Conservation (phyloP, 2,113 vertebrate genomes). For the Propithecus coquereli region DNA sequence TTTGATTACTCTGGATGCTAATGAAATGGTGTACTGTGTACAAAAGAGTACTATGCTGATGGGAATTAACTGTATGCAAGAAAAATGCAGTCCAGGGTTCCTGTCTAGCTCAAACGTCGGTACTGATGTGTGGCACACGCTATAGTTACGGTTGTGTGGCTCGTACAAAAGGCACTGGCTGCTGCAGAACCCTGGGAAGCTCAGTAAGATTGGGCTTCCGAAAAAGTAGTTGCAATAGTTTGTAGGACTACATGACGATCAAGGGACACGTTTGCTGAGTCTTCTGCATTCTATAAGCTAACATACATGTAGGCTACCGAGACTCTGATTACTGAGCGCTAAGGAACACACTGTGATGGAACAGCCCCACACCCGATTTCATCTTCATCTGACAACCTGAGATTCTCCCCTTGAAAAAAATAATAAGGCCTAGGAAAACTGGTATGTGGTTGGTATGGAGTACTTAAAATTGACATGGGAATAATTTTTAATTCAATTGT, state of each 20-base stretch:
- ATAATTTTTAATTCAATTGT: background rate
- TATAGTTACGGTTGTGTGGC: too few relatives aligned
- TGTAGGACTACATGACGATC: background rate
- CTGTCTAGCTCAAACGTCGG: background rate
- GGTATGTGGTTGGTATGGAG: conserved; percentile 22
- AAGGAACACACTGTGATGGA: background rate
- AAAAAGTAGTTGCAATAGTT: background rate
- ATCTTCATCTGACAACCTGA: background rate
- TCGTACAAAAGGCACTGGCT: background rate
- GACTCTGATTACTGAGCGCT: background rate
- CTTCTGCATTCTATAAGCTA: background rate
- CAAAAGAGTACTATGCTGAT: background rate
- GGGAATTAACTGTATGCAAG: background rate
- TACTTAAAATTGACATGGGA: conserved; percentile 16
- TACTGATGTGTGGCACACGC: background rate
- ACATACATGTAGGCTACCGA: fast-evolving
- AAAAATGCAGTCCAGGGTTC: background rate
- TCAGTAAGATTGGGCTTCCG: background rate
- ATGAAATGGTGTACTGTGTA: background rate
- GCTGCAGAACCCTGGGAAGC: background rate
- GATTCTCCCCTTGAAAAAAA: background rate
- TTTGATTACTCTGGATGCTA: background rate
- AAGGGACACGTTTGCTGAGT: background rate
- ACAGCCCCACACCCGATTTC: background rate
- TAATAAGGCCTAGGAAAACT: background rate